A percentile compares a stretch with the other conserved stretches of the same genome.
Conservation (phyloP, 1,140 invertebrate genomes). For the Carcinoscorpius rotundicauda region DNA sequence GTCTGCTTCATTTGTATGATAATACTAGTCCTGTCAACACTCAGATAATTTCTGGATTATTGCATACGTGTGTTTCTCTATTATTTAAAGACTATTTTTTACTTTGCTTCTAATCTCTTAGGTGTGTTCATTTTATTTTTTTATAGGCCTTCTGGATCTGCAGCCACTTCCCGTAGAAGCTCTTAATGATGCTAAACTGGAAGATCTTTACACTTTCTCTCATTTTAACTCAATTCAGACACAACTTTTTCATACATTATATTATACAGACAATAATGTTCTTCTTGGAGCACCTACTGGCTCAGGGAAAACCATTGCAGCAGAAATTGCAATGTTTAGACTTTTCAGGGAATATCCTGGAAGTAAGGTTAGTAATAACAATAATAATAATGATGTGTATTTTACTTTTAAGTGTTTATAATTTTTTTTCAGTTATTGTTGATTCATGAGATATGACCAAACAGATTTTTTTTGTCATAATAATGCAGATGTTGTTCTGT, state of each 20-base stretch:
- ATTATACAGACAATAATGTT: conserved; percentile 89
- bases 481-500: too few relatives aligned
- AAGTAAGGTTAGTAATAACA: conserved; percentile 49
- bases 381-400: conserved; percentile 5
- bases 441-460: too few relatives aligned
- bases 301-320: conserved; percentile 96
- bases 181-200: conserved; percentile 59
- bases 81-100: too few relatives aligned
- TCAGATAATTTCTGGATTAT: too few relatives aligned
- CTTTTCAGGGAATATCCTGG: conserved; percentile 72
- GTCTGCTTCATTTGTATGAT: too few relatives aligned
- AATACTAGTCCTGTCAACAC: too few relatives aligned
- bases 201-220: conserved; percentile 72
- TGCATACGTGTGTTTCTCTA: too few relatives aligned
- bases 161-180: conserved; percentile 77
- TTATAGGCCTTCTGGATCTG: conserved; percentile 68
- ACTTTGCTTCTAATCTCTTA: too few relatives aligned
- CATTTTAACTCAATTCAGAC: conserved; percentile 99
- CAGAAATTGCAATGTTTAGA: conserved; percentile 94
- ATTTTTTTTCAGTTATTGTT: not conserved
- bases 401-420: not conserved
- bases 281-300: conserved; percentile 95
- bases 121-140: conserved; percentile 31
- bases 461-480: too few relatives aligned
- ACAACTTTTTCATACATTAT: conserved; percentile 93